A percentile compares a stretch with the other conserved stretches of the same genome.
phyloP scores from a whole-genome alignment of 2,113 vertebrate species.

The Rhinoderma darwinii region DNA sequence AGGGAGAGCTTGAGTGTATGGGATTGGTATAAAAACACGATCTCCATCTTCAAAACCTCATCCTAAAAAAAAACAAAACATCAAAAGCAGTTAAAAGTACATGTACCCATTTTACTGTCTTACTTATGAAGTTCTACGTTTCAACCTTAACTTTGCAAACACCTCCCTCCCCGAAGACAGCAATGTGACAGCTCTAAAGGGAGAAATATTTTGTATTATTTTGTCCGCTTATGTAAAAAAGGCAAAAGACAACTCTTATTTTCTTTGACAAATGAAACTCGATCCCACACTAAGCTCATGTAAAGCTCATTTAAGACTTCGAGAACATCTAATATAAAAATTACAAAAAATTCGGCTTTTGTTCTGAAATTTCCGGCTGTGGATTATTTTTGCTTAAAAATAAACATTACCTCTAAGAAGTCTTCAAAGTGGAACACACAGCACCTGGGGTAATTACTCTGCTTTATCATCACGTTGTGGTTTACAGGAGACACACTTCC shows the following conservation, averaged over 20 bases:
- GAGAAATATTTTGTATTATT: conserved; percentile 53
- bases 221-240: neutral
- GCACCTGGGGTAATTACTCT: conserved; percentile 66
- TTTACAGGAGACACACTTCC: conserved; percentile 64
- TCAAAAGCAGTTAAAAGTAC: neutral
- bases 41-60: too few species aligned
- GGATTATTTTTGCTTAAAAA: conserved; percentile 55
- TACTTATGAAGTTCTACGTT: neutral
- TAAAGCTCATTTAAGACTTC: conserved; percentile 40
- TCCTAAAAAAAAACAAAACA: too few species aligned
- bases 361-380: conserved; percentile 51
- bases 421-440: conserved; percentile 64
- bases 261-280: neutral
- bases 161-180: neutral
- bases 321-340: conserved; percentile 10
- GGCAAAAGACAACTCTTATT: neutral
- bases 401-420: conserved; percentile 44
- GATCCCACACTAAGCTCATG: neutral
- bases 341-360: conserved; percentile 29
- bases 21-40: too few species aligned
- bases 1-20: too few species aligned
- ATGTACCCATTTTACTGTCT: neutral
- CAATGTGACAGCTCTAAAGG: neutral
- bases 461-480: conserved; percentile 72
- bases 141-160: too few species aligned